A percentile compares a stretch with the other conserved stretches of the same genome.
These are phyloP conservation scores for Myotis pilosus DNA, from an alignment of 2,797 vertebrate genomes.

Conservation along the genomic window DNA sequence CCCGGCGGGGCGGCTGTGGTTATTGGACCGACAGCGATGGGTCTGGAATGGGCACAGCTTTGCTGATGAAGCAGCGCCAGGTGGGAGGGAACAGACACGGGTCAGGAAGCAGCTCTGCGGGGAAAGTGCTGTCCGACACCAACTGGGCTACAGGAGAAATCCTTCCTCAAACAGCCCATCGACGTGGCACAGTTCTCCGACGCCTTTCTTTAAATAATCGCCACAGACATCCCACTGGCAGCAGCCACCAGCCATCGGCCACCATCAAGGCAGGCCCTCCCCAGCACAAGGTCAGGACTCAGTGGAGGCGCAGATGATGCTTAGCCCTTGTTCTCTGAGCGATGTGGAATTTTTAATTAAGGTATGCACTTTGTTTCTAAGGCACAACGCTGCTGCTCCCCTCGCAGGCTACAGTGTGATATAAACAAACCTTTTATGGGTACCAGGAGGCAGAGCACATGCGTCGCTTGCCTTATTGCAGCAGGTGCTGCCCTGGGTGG, in stretches of 20 bases:
- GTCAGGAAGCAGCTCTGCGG: neutral
- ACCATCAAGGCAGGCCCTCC: neutral
- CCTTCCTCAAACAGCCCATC: neutral
- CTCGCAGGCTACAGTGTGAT: no score
- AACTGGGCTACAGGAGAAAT: accelerated
- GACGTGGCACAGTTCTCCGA: accelerated
- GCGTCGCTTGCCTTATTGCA: neutral
- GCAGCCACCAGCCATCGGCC: no score
- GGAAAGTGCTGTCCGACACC: neutral
- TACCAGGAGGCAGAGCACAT: no score
- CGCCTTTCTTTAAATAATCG: no score
- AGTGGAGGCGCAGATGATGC: neutral
- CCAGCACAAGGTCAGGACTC: neutral
- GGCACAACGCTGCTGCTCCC: neutral
- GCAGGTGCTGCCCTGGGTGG: neutral
- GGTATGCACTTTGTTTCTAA: neutral
- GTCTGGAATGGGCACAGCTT: accelerated
- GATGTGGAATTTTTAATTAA: neutral
- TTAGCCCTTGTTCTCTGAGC: neutral
- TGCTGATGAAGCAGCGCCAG: neutral
- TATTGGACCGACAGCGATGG: accelerated
- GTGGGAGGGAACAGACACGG: accelerated
- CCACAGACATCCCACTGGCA: neutral
- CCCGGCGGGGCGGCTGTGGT: neutral
- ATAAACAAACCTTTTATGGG: neutral